Evolutionary conservation across 2,888 invertebrate species (phyloP).

Genomic region (Eupithecia subumbrata): DNA sequence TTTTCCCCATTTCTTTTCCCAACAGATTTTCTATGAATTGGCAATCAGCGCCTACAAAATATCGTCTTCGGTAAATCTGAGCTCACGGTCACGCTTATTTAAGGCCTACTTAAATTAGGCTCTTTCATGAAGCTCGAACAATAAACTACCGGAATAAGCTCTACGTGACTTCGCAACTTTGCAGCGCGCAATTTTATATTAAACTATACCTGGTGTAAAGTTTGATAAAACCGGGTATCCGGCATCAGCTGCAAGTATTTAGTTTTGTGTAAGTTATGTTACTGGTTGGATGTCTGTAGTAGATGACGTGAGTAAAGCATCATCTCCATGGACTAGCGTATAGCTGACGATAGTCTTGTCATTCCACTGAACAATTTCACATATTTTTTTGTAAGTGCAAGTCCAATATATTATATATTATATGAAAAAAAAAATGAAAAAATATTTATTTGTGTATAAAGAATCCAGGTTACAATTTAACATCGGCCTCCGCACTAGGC

Average conservation of each 20-base stretch:
- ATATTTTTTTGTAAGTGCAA: too few species aligned
- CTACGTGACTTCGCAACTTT: constrained; percentile 60
- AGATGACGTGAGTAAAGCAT: not conserved
- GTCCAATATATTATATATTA: too few species aligned
- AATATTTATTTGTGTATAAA: too few species aligned
- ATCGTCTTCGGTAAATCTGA: constrained; percentile 9
- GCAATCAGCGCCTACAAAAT: constrained; percentile 23
- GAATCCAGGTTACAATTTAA: too few species aligned
- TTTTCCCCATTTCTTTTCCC: not conserved
- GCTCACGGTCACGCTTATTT: constrained; percentile 6
- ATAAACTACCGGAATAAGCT: constrained; percentile 48
- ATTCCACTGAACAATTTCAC: too few species aligned
- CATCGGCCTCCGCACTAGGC: too few species aligned
- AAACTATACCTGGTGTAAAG: constrained; percentile 37
- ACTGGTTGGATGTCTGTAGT: not conserved
- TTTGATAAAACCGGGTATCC: constrained; percentile 1
- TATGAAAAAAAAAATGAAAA: too few species aligned
- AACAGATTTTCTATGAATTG: constrained; percentile 19
- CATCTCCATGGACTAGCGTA: not conserved
- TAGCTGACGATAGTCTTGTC: not conserved
- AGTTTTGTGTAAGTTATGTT: not conserved
- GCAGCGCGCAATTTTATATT: constrained; percentile 49
- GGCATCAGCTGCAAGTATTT: not conserved
- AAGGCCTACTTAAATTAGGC: constrained; percentile 49
- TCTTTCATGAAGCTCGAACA: constrained; percentile 55